Evolutionary conservation across 2,113 vertebrate genomes (phyloP), one percentile per base, ranked within the genome.

Genomic region (Carassius carassius): DNA sequence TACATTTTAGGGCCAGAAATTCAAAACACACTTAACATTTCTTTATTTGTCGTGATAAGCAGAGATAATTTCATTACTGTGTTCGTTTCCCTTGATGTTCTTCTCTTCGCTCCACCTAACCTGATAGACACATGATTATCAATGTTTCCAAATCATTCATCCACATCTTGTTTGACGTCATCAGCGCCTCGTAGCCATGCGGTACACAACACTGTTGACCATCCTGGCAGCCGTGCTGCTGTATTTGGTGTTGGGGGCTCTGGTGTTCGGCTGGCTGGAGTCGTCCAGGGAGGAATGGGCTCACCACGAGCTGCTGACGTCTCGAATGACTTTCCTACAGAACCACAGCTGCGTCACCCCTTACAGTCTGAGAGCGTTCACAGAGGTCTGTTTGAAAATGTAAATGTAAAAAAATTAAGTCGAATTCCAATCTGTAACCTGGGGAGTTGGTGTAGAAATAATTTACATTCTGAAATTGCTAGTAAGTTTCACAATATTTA

Each of bases 241-340:
- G 63, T 98, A 97, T 92, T 91, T 97, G 91, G 94, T 95, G 79
- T 92, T 94, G 12, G 97, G 97, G 0, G 97, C 96, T 11, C 91
- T 97, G 81, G 93, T 97, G 81, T 98, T 97, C 89, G 91, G 92
- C 85, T 94, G 91, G 54, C 91, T 98, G 90, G 97, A 98, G 89
- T 85, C 92, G n/a, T 92, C 95, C 1, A 17, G 72, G 2, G 97
- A 97, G 89, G 88, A 69, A 51, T 7, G 11, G 47, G 94, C 94
- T n/a, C 93, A 95, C 81, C 0, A 69, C 13, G 5, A 90, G 2
- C 91, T 97, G 85, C 87, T 88, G 1, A 51, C 49, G 0, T 87
- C 88, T 56, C 94, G 92, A 21, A 72, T 87, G 2, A 47, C 35
- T 54, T 97, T 98, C 90, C 94, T 97, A 14, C 19, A 13, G 14